phyloP scores from a whole-genome alignment of 2,113 vertebrate species.

The Nannobrachium achirus region DNA sequence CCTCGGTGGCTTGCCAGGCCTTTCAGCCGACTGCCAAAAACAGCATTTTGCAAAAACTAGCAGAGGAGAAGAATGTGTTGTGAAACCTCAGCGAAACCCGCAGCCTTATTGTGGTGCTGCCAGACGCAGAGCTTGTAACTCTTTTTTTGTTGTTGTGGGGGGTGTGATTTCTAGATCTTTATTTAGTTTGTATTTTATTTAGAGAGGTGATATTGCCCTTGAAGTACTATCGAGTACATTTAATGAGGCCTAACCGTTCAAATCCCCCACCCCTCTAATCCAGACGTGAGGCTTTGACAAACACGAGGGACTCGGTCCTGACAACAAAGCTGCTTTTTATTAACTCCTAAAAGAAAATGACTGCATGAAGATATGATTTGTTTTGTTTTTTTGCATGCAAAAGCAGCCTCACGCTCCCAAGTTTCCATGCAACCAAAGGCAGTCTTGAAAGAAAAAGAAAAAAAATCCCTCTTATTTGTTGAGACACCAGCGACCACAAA shows the following conservation, averaged over 20 bases:
- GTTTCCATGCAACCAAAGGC: not conserved
- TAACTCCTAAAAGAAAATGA: too few relatives aligned
- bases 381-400: not conserved
- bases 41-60: slow-evolving; percentile 47
- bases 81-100: slow-evolving; percentile 36
- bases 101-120: slow-evolving; percentile 2
- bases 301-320: too few relatives aligned
- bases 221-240: not conserved
- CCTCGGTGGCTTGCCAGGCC: slow-evolving; percentile 16
- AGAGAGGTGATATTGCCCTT: not conserved
- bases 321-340: too few relatives aligned
- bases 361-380: too few relatives aligned
- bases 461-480: too few relatives aligned
- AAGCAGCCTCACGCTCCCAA: not conserved
- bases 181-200: too few relatives aligned
- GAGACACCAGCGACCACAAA: too few relatives aligned
- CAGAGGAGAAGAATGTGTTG: slow-evolving; percentile 39
- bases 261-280: too few relatives aligned
- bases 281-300: too few relatives aligned
- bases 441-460: not conserved
- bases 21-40: slow-evolving; percentile 43
- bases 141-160: too few relatives aligned
- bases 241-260: too few relatives aligned
- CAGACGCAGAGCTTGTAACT: slow-evolving; percentile 13
- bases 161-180: too few relatives aligned